Base-by-base conservation (phyloP, 2,113 vertebrate genomes). In the Colistium nudipinnis region DNA sequence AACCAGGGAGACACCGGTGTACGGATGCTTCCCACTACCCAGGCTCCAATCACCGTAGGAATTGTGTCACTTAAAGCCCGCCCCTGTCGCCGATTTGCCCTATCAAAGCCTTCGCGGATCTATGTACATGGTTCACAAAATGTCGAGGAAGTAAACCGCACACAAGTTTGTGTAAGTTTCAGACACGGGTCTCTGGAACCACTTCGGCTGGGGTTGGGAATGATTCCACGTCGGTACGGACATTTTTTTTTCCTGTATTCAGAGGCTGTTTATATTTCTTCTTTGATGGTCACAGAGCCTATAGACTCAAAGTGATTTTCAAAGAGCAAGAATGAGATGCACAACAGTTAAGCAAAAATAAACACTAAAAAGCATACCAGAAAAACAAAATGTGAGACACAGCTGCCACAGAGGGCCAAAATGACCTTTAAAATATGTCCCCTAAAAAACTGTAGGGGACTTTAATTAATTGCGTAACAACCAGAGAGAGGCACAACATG, bases 1-100 rank as follows among this genome's bases (percentile, higher is more conserved):
- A 92, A 80, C 87, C 90, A 70, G 86, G 81, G 81, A 86, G 71
- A 90, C 83, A 82, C 92, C 91, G 90, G 91, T 70, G 78, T 67
- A 68, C 71, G 7, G 53, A 36, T 39, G 53, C 84, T 62, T 80
- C 90, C 91, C 83, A 86, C 81, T 78, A 57, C 43, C 36, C 16
- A 3, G 2, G 6, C 3, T 0, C 91, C 91, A 92, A 93, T 91
- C 80, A 66, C 19, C 71, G 65, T 0, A 3, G 4, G 7, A 0
- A n/a, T 7, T 22, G 76, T 75, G 70, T 24, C 0, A 14, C 33
- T 0, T 1, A 64, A 1, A 6, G 1, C 82, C 83, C 81, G 54
- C 88, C 87, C 16, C 6, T 0, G 0, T 3, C 0, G 0, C 3
- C 1, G 17, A 0, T 0, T 19, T 0, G 62, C 1, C 88, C 85